Evolutionary conservation across 2,113 vertebrate species (phyloP).

Genomic region (Neolamprologus sp.): DNA sequence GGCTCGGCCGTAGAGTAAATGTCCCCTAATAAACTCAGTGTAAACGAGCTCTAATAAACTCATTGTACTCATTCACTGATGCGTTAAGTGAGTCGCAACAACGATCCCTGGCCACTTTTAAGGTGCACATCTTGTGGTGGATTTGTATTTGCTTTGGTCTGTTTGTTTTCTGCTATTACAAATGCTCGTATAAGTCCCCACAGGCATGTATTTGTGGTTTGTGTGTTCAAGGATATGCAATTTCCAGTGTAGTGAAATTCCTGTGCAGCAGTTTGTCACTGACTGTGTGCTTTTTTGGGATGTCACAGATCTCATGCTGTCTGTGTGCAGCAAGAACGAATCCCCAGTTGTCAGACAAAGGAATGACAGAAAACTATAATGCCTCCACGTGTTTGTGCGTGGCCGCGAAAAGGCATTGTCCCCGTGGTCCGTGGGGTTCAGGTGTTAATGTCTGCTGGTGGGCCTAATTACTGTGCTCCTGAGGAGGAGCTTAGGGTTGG

Average conservation of each 20-base stretch:
- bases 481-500: not conserved
- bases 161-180: not conserved
- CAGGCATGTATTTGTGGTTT: not conserved
- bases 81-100: not conserved
- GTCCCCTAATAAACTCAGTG: not conserved
- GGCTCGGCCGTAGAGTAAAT: not conserved
- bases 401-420: not conserved
- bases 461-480: constrained; percentile 45
- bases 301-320: not conserved
- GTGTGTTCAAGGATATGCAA: not conserved
- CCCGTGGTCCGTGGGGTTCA: constrained; percentile 38
- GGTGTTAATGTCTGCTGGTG: constrained; percentile 60
- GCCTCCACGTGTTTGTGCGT: not conserved
- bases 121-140: not conserved
- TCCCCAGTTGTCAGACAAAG: constrained; percentile 14
- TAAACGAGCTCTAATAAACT: not conserved
- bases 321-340: not conserved
- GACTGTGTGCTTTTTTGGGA: not conserved
- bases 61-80: not conserved
- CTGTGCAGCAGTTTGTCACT: not conserved
- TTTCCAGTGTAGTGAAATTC: not conserved
- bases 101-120: not conserved
- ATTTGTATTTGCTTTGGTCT: not conserved
- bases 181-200: not conserved
- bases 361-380: not conserved